Percentiles rank a stretch among this genome's conserved stretches.
phyloP scores from a whole-genome alignment of 2,113 vertebrate species.

The Oostethus manadensis region DNA sequence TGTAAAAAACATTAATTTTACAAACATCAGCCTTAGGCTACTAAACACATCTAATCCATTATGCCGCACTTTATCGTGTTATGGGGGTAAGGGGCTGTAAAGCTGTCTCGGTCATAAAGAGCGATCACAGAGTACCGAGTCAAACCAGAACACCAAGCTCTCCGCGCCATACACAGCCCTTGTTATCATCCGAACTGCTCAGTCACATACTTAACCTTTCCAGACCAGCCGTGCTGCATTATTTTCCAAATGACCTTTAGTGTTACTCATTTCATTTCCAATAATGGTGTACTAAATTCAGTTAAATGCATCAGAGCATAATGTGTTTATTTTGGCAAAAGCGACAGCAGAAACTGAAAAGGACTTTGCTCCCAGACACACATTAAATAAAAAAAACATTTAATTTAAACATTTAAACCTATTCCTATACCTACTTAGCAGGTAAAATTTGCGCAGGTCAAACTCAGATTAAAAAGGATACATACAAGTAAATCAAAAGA shows the following conservation, averaged over 20 bases:
- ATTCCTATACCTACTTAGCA: conserved; percentile 22
- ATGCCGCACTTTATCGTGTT: conserved; percentile 73
- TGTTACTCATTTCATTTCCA: conserved; percentile 72
- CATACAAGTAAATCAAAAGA: not conserved
- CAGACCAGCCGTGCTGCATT: conserved; percentile 68
- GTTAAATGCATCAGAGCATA: conserved; percentile 67
- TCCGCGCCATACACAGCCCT: conserved; percentile 55
- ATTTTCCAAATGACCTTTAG: conserved; percentile 76
- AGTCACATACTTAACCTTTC: conserved; percentile 77
- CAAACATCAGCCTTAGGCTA: conserved; percentile 73
- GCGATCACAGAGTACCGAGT: conserved; percentile 62
- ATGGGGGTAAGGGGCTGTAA: conserved; percentile 73
- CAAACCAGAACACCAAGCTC: conserved; percentile 59
- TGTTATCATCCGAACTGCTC: conserved; percentile 67
- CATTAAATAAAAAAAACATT: conserved; percentile 1
- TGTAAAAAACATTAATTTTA: conserved; percentile 72
- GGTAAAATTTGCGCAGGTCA: conserved; percentile 11
- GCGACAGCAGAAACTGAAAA: conserved; percentile 49
- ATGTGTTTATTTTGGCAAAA: conserved; percentile 69
- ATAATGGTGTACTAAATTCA: conserved; percentile 71
- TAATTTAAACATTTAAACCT: conserved; percentile 36
- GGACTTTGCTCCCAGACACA: conserved; percentile 37
- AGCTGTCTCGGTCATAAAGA: conserved; percentile 75
- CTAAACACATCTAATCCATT: conserved; percentile 76
- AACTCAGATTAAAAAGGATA: conserved; percentile 6